phyloP scores from a whole-genome alignment of 1,140 invertebrate species.

The Leptinotarsa lineolata region DNA sequence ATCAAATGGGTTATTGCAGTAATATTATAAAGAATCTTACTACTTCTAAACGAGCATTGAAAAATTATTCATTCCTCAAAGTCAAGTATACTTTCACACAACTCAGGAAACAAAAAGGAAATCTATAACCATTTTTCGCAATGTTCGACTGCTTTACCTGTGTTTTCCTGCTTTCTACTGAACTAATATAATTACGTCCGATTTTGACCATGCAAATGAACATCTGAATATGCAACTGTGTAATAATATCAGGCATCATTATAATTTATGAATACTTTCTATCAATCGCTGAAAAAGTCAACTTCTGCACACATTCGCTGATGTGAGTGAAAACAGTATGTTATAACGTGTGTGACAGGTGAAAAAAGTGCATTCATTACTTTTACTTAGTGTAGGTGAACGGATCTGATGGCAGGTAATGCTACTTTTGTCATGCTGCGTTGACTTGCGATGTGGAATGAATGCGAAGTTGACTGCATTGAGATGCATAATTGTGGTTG shows the following conservation, averaged over 20 bases:
- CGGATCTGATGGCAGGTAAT: background rate
- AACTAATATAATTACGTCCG: background rate
- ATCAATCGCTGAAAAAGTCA: background rate
- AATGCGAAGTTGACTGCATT: background rate
- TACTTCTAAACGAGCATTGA: too few species aligned
- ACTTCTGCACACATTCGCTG: background rate
- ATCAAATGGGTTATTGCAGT: too few species aligned
- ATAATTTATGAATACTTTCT: conserved; percentile 4
- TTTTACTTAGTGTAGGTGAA: conserved; percentile 5
- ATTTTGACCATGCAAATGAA: background rate
- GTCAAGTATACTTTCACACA: too few species aligned
- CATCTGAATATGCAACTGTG: background rate
- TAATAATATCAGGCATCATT: background rate
- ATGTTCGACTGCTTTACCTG: too few species aligned
- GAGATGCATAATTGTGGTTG: background rate
- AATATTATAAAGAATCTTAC: too few species aligned
- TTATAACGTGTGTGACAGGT: background rate
- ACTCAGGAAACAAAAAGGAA: too few species aligned
- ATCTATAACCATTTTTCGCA: too few species aligned
- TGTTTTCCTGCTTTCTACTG: background rate
- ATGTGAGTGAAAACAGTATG: background rate
- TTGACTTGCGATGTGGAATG: background rate
- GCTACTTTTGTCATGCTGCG: background rate
- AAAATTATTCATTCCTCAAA: too few species aligned
- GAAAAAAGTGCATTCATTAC: conserved; percentile 6